Percentiles rank a stretch among this genome's conserved stretches.
These are phyloP conservation scores for Sesia apiformis DNA, from an alignment of 2,888 invertebrate species.

Conservation along the genomic window DNA sequence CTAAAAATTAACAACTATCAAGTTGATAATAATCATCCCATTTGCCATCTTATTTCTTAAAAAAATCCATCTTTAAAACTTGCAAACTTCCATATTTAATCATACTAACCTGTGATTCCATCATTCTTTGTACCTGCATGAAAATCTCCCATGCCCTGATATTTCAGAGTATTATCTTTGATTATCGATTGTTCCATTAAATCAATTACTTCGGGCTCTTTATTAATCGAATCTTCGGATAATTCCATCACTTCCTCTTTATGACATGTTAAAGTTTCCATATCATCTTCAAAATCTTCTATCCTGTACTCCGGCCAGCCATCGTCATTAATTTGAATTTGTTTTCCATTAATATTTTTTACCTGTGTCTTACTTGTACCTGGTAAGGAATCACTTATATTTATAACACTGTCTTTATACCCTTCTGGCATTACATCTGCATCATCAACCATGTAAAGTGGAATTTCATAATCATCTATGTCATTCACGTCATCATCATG, in stretches of 20 bases:
- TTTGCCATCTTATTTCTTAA: too few species aligned
- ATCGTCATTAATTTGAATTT: slow-evolving; percentile 60
- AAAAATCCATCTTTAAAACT: too few species aligned
- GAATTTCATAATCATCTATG: slow-evolving; percentile 31
- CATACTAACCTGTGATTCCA: slow-evolving; percentile 72
- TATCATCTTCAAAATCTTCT: slow-evolving; percentile 57
- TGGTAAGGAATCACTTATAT: slow-evolving; percentile 24
- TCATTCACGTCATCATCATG: slow-evolving; percentile 14
- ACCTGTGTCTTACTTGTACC: slow-evolving; percentile 25
- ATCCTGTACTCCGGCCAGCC: slow-evolving; percentile 72
- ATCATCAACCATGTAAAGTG: slow-evolving; percentile 39
- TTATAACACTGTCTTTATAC: not conserved
- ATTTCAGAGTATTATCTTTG: slow-evolving; percentile 26
- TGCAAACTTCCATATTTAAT: too few species aligned
- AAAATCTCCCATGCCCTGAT: slow-evolving; percentile 72
- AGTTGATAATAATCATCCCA: too few species aligned
- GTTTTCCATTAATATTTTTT: slow-evolving; percentile 23
- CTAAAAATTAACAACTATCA: too few species aligned
- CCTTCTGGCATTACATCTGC: slow-evolving; percentile 25
- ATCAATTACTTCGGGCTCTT: slow-evolving; percentile 28
- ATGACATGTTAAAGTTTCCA: slow-evolving; percentile 14
- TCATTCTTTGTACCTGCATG: slow-evolving; percentile 78
- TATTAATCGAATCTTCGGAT: slow-evolving; percentile 2
- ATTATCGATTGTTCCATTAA: slow-evolving; percentile 36
- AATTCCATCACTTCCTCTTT: slow-evolving; percentile 1